phyloP scores from a whole-genome alignment of 2,113 vertebrate species.

The Epinephelus lanceolatus region DNA sequence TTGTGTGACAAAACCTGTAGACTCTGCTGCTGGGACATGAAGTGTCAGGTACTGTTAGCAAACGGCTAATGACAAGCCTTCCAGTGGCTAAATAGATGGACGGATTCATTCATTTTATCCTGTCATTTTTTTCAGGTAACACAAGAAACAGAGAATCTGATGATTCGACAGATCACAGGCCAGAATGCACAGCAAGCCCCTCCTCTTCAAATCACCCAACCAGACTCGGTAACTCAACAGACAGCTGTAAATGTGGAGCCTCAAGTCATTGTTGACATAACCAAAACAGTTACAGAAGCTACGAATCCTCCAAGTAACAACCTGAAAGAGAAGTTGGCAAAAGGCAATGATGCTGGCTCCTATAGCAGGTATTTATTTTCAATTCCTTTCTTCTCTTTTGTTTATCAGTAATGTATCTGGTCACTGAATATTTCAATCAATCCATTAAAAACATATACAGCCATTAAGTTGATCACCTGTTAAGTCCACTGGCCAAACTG shows the following conservation, averaged over 20 bases:
- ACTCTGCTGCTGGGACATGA: slow-evolving; percentile 86
- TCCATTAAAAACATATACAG: background rate
- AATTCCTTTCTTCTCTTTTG: background rate
- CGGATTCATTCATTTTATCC: background rate
- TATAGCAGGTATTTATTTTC: slow-evolving; percentile 43
- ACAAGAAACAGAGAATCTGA: slow-evolving; percentile 80
- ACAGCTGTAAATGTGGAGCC: background rate
- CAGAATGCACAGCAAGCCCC: slow-evolving; percentile 13
- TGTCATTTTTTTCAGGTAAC: slow-evolving; percentile 64
- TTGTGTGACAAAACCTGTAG: slow-evolving; percentile 81
- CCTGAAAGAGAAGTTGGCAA: background rate
- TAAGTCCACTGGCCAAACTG: background rate
- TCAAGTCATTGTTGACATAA: background rate
- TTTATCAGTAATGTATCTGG: background rate
- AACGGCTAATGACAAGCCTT: background rate
- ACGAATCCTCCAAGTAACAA: background rate
- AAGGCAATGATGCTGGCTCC: background rate
- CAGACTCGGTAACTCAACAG: slow-evolving; percentile 3
- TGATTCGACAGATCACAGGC: slow-evolving; percentile 79
- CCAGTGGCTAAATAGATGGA: background rate
- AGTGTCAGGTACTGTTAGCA: slow-evolving; percentile 68
- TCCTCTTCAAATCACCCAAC: background rate
- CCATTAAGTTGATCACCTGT: background rate
- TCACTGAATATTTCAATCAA: slow-evolving; percentile 3
- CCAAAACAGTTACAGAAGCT: background rate